These are phyloP conservation scores for Apotomis betuletana DNA, from an alignment of 2,888 invertebrate species.

Conservation along the genomic window DNA sequence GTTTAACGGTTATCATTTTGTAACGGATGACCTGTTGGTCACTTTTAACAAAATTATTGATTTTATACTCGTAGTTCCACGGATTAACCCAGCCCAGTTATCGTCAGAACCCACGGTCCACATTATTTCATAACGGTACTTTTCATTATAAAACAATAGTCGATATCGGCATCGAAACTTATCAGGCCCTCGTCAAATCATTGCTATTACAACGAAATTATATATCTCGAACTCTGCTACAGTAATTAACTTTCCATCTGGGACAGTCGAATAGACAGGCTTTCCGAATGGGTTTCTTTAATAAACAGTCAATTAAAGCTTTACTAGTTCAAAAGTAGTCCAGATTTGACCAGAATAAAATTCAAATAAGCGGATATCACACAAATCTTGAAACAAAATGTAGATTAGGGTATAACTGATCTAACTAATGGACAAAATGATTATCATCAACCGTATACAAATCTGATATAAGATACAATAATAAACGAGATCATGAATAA, in stretches of 20 bases:
- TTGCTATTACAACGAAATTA: conserved; percentile 33
- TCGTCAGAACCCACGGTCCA: conserved; percentile 39
- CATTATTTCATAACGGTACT: conserved; percentile 37
- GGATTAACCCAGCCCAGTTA: conserved; percentile 34
- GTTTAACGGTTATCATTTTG: conserved; percentile 19
- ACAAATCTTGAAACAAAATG: conserved; percentile 5
- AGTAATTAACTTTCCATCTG: conserved; percentile 29
- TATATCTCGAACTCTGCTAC: neutral
- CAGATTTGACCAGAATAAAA: conserved; percentile 9
- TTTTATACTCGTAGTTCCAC: conserved; percentile 30
- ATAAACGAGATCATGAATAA: conserved; percentile 36
- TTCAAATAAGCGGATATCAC: conserved; percentile 9
- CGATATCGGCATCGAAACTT: conserved; percentile 32
- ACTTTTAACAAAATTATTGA: conserved; percentile 36
- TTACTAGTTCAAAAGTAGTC: neutral
- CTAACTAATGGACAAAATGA: conserved; percentile 6
- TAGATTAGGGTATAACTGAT: conserved; percentile 12
- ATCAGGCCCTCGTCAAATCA: conserved; percentile 34
- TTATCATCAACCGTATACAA: conserved; percentile 21
- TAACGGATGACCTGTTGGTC: conserved; percentile 13
- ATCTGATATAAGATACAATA: conserved; percentile 14
- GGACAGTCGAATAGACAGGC: conserved; percentile 6
- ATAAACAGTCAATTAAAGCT: conserved; percentile 3
- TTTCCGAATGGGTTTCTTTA: conserved; percentile 11
- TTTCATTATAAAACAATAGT: conserved; percentile 38